Evolutionary conservation across 2,113 vertebrate genomes (phyloP), one percentile per base, ranked within the genome.

Genomic region (Bucco capensis): DNA sequence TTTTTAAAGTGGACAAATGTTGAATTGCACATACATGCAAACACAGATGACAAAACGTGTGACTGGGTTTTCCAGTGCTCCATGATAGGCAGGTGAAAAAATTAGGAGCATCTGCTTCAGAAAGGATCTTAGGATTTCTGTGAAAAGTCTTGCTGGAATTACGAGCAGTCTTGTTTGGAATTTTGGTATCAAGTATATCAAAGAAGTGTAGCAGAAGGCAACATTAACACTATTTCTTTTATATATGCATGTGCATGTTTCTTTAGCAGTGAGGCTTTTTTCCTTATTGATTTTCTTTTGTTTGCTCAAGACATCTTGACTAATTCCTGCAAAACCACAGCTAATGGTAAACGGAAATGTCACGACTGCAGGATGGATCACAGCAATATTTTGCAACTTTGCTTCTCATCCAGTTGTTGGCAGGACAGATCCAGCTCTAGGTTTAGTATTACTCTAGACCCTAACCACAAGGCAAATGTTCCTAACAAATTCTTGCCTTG

Each of bases 221-320:
- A 81, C 17, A 53, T 56, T 44, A 78, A 78, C 31, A 22, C 7
- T 47, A 38, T 67, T 71, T 77, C 17, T 76, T 10, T 85, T 74
- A 56, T 47, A 5, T 72, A 64, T 47, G 57, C 24, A 65, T 8
- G 6, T 17, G 60, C 7, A 11, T 33, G 6, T 6, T 89, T 67
- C 38, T 42, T 92, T 81, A 82, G 65, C 66, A 58, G 21, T 4
- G 1, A 53, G 33, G 4, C 2, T 0, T 15, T 83, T 86, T 72
- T 90, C 58, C 60, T 35, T 85, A 88, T 51, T 89, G 60, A 92
- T 90, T 93, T 90, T 79, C 58, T 85, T 88, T 50, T 70, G 42
- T 69, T 88, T 89, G 47, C 79, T 89, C 50, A 89, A 89, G 75
- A 91, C 3, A 28, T 89, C 83, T 87, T 75, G 46, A 81, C 62